These are phyloP conservation scores for Acyrthosiphon pisum DNA, from an alignment of 1,140 invertebrate genomes.

Conservation along the genomic window DNA sequence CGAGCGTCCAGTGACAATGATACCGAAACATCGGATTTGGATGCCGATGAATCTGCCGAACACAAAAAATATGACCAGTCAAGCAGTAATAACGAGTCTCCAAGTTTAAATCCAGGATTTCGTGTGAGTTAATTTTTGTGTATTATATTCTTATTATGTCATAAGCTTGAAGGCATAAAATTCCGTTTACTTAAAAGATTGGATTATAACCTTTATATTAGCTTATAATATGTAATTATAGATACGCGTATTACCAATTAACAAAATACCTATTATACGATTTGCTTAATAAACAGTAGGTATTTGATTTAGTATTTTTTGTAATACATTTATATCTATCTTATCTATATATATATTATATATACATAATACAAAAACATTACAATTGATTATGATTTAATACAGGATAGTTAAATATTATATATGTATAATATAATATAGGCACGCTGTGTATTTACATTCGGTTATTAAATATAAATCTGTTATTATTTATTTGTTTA, in stretches of 20 bases:
- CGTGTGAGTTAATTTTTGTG: background rate
- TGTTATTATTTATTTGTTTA: too few relatives aligned
- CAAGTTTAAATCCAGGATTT: background rate
- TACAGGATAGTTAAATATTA: background rate
- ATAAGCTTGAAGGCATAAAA: background rate
- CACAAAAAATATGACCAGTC: background rate
- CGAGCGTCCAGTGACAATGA: conserved; percentile 14
- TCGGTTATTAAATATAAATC: too few relatives aligned
- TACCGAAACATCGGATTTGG: conserved; percentile 46
- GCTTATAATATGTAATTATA: too few relatives aligned
- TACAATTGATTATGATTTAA: background rate
- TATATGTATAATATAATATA: background rate
- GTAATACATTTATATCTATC: too few relatives aligned
- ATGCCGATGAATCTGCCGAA: background rate
- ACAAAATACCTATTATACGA: too few relatives aligned
- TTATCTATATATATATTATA: background rate
- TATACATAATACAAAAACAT: background rate
- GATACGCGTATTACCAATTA: too few relatives aligned
- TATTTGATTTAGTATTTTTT: too few relatives aligned
- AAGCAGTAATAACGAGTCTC: background rate
- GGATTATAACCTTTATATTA: background rate
- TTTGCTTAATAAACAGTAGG: too few relatives aligned
- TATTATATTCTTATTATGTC: background rate
- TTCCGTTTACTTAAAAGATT: background rate
- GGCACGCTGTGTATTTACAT: too few relatives aligned